phyloP scores from a whole-genome alignment of 2,113 vertebrate genomes.

The Stegastes partitus region DNA sequence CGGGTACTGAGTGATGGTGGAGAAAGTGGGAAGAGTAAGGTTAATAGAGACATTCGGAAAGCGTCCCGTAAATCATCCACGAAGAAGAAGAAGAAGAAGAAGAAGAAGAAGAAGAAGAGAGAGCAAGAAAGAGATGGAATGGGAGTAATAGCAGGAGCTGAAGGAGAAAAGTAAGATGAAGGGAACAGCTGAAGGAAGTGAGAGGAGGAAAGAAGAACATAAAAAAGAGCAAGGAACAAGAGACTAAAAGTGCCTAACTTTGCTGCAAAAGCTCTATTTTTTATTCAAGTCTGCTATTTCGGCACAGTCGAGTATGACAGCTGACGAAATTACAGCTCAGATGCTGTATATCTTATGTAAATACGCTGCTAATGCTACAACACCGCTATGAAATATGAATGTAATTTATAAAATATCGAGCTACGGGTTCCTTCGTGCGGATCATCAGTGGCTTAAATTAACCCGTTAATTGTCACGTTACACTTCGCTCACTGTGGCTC shows the following conservation, averaged over 20 bases:
- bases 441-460: conserved; percentile 4
- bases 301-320: too few species aligned
- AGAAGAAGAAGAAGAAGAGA: neutral
- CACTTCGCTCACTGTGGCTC: neutral
- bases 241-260: neutral
- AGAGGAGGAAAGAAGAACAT: neutral
- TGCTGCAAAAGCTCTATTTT: neutral
- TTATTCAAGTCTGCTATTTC: neutral
- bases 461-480: conserved; percentile 2
- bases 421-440: neutral
- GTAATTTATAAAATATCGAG: neutral
- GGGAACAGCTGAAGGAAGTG: neutral
- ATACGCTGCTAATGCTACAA: neutral
- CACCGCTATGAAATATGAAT: neutral
- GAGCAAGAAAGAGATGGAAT: conserved; percentile 5
- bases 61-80: conserved; percentile 11
- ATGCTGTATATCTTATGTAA: neutral
- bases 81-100: conserved; percentile 5
- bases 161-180: conserved; percentile 2
- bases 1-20: conserved; percentile 30
- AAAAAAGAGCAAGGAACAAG: neutral
- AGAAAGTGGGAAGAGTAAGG: conserved; percentile 11
- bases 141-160: neutral
- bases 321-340: too few species aligned
- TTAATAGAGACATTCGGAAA: conserved; percentile 38